phyloP scores from a whole-genome alignment of 2,797 vertebrate genomes.

The Labroides dimidiatus region DNA sequence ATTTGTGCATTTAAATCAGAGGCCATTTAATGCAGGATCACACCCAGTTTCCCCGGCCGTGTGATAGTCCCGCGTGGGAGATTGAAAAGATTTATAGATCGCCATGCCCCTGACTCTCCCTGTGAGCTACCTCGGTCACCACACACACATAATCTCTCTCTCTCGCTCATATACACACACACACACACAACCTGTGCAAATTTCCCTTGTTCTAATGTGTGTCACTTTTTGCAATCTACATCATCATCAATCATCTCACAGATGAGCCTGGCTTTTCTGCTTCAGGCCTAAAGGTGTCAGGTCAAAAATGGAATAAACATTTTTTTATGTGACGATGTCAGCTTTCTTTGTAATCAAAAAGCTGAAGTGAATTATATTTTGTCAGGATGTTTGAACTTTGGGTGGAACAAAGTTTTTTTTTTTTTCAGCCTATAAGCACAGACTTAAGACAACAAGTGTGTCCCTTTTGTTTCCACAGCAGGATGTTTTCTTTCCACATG shows the following conservation, averaged over 20 bases:
- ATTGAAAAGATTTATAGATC: constrained; percentile 50
- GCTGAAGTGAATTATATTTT: constrained; percentile 8
- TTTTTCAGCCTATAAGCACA: constrained; percentile 13
- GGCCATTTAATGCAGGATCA: constrained; percentile 81
- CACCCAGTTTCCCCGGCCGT: constrained; percentile 56
- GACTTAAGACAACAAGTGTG: constrained; percentile 26
- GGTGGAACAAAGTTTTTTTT: neutral
- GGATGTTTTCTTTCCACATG: constrained; percentile 62
- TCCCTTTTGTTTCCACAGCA: constrained; percentile 58
- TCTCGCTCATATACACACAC: constrained; percentile 19
- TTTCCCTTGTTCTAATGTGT: constrained; percentile 56
- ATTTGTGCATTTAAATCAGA: constrained; percentile 78
- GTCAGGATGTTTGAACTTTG: constrained; percentile 19
- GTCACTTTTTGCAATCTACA: constrained; percentile 55
- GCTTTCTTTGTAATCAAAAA: constrained; percentile 15
- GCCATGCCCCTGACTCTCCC: constrained; percentile 26
- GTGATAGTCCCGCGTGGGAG: constrained; percentile 58
- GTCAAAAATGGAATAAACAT: constrained; percentile 20
- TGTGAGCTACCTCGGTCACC: constrained; percentile 20
- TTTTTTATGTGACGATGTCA: neutral
- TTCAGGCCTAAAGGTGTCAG: constrained; percentile 20
- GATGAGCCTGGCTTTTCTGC: constrained; percentile 10
- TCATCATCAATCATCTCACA: constrained; percentile 39
- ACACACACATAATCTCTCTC: constrained; percentile 24
- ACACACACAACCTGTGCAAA: constrained; percentile 36